Conservation (phyloP, 2,797 vertebrate genomes). For the Heliangelus exortis region DNA sequence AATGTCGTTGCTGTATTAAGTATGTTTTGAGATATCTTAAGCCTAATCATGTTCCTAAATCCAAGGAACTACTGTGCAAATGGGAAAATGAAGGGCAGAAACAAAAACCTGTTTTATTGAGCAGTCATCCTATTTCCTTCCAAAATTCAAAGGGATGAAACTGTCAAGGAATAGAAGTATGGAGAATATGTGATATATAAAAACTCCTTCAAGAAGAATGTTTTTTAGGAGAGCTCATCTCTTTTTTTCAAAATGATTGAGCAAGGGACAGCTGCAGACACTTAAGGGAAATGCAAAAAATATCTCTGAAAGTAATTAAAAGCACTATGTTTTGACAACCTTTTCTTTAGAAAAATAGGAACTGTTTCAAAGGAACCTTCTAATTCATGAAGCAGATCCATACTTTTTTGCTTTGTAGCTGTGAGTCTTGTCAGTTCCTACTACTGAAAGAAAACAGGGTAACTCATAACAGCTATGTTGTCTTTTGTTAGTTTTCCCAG, state of each 20-base stretch:
- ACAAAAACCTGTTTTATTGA: not conserved
- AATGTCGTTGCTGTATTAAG: not conserved
- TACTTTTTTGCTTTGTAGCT: not conserved
- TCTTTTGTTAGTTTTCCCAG: not conserved
- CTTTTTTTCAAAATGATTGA: not conserved
- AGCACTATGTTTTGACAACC: not conserved
- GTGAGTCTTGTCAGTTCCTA: not conserved
- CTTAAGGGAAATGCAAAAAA: conserved; percentile 12
- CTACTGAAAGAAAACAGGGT: conserved; percentile 32
- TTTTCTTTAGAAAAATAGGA: conserved; percentile 24
- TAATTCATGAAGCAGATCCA: not conserved
- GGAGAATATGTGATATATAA: not conserved
- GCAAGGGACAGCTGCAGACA: conserved; percentile 18
- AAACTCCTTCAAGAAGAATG: conserved; percentile 8
- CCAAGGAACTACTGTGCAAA: not conserved
- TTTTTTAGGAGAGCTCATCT: conserved; percentile 18
- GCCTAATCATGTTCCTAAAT: not conserved
- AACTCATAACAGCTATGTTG: not conserved
- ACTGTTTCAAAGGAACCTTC: not conserved
- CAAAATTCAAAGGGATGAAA: not conserved
- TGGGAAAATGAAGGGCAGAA: not conserved
- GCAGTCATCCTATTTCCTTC: not conserved
- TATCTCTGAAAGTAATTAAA: conserved; percentile 49
- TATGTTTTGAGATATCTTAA: not conserved
- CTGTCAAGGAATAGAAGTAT: not conserved